These are phyloP conservation scores for Hippocampus zosterae DNA, from an alignment of 2,113 vertebrate genomes.

Conservation along the genomic window DNA sequence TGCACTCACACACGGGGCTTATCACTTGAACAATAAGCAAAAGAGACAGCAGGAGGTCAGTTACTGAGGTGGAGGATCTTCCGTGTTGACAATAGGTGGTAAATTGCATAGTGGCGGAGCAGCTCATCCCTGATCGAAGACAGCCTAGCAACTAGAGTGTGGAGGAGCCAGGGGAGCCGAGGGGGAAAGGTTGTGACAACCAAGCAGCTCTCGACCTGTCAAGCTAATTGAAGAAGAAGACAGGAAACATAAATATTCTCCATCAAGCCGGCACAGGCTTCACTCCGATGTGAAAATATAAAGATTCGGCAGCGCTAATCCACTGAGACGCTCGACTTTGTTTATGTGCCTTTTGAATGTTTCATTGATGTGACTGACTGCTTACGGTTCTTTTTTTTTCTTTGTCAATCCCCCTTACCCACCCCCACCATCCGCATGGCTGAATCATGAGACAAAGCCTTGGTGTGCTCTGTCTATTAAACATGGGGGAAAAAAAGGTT, in stretches of 20 bases:
- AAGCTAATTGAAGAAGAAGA: conserved; percentile 52
- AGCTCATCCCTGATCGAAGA: conserved; percentile 44
- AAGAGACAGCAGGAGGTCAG: conserved; percentile 59
- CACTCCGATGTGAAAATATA: conserved; percentile 47
- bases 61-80: conserved; percentile 50
- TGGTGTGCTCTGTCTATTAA: conserved; percentile 48
- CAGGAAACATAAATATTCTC: conserved; percentile 52
- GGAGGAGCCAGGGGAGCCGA: background rate
- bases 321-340: conserved; percentile 48
- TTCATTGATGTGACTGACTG: conserved; percentile 57
- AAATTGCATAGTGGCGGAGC: conserved; percentile 53
- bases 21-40: conserved; percentile 58
- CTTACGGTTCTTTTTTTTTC: conserved; percentile 33
- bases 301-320: conserved; percentile 51
- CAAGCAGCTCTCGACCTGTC: conserved; percentile 37
- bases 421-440: conserved; percentile 30
- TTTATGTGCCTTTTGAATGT: conserved; percentile 62
- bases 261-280: conserved; percentile 32
- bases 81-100: conserved; percentile 53
- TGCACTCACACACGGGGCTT: conserved; percentile 14
- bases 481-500: conserved; percentile 35
- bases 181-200: conserved; percentile 28
- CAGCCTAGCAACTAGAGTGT: conserved; percentile 32
- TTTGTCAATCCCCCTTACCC: background rate
- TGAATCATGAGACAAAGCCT: conserved; percentile 47